Conservation (phyloP, 2,797 vertebrate species). For the Lycodopsis pacificus region DNA sequence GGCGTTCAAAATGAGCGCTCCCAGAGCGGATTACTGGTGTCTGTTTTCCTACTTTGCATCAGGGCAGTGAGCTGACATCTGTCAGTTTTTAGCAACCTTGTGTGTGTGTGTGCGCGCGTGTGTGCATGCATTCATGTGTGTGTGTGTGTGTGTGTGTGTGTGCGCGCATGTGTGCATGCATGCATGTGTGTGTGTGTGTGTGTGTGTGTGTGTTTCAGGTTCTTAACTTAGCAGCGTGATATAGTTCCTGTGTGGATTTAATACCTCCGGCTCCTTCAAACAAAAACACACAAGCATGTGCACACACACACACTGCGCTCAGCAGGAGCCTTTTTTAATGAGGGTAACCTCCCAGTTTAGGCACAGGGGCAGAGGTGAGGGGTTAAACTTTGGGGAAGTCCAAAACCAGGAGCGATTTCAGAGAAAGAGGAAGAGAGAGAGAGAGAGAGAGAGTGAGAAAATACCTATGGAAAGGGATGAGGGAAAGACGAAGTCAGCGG, state of each 20-base stretch:
- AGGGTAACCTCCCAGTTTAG: conserved; percentile 71
- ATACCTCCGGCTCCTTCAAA: conserved; percentile 68
- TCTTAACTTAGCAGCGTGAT: conserved; percentile 67
- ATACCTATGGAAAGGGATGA: conserved; percentile 34
- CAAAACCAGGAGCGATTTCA: conserved; percentile 69
- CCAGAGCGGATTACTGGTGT: not conserved
- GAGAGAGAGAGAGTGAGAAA: conserved; percentile 24
- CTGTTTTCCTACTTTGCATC: conserved; percentile 38
- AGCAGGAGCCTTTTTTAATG: conserved; percentile 80
- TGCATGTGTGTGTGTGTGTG: not conserved
- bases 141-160: conserved; percentile 3
- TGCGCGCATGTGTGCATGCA: conserved; percentile 15
- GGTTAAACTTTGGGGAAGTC: conserved; percentile 80
- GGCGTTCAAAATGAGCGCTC: not conserved
- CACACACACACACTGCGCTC: conserved; percentile 49
- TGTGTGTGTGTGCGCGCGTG: conserved; percentile 18
- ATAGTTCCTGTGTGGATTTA: conserved; percentile 71
- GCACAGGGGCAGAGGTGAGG: conserved; percentile 70
- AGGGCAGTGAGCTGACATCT: conserved; percentile 39
- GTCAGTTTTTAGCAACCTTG: conserved; percentile 39
- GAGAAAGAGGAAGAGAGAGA: conserved; percentile 35
- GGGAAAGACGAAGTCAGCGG: conserved; percentile 32
- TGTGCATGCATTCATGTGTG: conserved; percentile 2
- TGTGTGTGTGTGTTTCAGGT: conserved; percentile 40
- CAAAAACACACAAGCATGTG: conserved; percentile 40